Conservation (phyloP, 2,888 invertebrate genomes). For the Diarsia brunnea region DNA sequence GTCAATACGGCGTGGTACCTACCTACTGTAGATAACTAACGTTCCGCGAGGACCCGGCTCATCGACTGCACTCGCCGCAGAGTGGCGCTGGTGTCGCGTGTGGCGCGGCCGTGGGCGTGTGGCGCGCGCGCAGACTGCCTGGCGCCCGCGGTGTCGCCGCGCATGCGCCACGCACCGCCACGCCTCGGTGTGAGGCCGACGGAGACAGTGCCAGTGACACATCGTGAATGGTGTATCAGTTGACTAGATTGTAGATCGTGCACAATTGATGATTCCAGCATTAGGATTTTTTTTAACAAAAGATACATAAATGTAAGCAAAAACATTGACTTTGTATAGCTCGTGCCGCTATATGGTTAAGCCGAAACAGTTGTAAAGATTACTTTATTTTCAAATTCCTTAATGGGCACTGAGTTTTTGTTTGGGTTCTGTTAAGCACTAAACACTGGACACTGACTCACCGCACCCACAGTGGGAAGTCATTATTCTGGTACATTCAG, state of each 20-base stretch:
- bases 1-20: not conserved
- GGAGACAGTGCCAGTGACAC: not conserved
- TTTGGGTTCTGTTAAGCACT: not conserved
- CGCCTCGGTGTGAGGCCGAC: not conserved
- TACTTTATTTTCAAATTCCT: not conserved
- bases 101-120: not conserved
- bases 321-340: not conserved
- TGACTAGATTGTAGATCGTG: not conserved
- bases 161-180: conserved; percentile 5
- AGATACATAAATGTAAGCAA: not conserved
- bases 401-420: not conserved
- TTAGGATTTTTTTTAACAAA: not conserved
- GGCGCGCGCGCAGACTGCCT: conserved; percentile 56
- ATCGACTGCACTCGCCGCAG: not conserved
- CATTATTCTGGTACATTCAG: conserved; percentile 1
- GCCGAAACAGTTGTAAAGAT: not conserved
- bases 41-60: not conserved
- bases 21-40: not conserved
- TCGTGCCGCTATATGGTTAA: not conserved
- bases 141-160: conserved; percentile 54
- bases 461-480: not conserved
- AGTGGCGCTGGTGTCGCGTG: conserved; percentile 6
- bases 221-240: not conserved
- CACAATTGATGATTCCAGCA: conserved; percentile 5
- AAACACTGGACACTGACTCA: not conserved